These are phyloP conservation scores for Hyperoodon ampullatus DNA, from an alignment of 2,113 vertebrate species.

Conservation along the genomic window DNA sequence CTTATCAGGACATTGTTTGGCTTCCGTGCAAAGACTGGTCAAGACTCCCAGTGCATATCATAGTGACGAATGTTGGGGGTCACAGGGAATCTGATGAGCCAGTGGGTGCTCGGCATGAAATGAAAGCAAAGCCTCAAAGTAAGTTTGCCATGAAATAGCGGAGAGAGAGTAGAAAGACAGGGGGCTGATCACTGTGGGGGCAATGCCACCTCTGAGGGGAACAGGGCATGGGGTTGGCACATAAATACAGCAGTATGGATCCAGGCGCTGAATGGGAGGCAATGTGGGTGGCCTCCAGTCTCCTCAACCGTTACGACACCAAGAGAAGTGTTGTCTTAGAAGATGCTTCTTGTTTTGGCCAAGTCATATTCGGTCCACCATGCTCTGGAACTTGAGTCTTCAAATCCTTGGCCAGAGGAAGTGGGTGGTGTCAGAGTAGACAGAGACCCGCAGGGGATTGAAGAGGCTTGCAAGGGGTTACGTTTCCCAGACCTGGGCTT, in stretches of 20 bases:
- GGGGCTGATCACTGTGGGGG: neutral
- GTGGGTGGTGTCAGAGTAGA: neutral
- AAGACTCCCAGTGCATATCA: neutral
- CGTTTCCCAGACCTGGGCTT: neutral
- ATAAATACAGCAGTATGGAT: neutral
- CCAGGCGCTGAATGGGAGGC: neutral
- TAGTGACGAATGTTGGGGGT: neutral
- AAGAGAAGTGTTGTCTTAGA: neutral
- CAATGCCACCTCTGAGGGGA: neutral
- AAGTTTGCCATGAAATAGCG: neutral
- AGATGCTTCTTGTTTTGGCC: neutral
- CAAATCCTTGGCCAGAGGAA: neutral
- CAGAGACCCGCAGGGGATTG: neutral
- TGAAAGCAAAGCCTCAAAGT: neutral
- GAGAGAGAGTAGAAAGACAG: neutral
- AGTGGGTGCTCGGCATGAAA: neutral
- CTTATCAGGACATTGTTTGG: neutral
- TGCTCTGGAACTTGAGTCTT: neutral
- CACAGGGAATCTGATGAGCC: neutral
- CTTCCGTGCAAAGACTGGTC: neutral
- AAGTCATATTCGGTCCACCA: neutral
- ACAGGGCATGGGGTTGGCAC: neutral
- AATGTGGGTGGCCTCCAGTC: neutral
- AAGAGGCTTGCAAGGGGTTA: neutral
- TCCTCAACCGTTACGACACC: rapidly evolving